Evolutionary conservation across 2,888 invertebrate genomes (phyloP).

Genomic region (Homarus gammarus): DNA sequence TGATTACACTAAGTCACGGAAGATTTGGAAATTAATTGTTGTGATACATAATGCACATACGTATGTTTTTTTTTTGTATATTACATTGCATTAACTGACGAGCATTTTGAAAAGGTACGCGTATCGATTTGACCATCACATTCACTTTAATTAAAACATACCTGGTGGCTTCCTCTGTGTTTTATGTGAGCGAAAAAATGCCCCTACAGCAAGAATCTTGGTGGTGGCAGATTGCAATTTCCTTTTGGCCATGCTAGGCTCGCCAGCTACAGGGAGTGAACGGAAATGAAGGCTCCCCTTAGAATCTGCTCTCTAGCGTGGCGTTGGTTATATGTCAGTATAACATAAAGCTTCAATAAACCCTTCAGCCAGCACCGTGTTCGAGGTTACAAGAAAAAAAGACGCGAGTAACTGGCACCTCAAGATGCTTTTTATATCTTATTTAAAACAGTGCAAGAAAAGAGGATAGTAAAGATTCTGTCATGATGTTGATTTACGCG

Average conservation of each 20-base stretch:
- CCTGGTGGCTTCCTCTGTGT: slow-evolving; percentile 44
- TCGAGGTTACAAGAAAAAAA: slow-evolving; percentile 22
- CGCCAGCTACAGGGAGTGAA: slow-evolving; percentile 43
- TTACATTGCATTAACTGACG: not conserved
- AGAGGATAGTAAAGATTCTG: too few relatives aligned
- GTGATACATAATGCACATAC: too few relatives aligned
- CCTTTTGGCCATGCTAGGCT: slow-evolving; percentile 40
- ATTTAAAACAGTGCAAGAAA: too few relatives aligned
- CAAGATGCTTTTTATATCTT: too few relatives aligned
- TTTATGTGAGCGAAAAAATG: slow-evolving; percentile 45
- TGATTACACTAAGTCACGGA: too few relatives aligned
- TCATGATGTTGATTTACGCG: too few relatives aligned
- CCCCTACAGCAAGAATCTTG: slow-evolving; percentile 52
- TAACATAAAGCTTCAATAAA: not conserved
- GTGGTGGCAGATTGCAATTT: slow-evolving; percentile 52
- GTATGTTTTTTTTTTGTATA: too few relatives aligned
- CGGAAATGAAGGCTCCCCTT: slow-evolving; percentile 31
- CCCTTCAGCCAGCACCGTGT: not conserved
- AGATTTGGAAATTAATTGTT: too few relatives aligned
- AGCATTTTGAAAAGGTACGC: not conserved
- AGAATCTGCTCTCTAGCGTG: slow-evolving; percentile 24
- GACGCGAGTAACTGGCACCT: too few relatives aligned
- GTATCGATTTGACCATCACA: not conserved
- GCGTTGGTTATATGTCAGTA: not conserved
- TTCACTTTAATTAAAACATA: slow-evolving; percentile 21